A percentile compares a stretch with the other conserved stretches of the same genome.
Conservation (phyloP, 2,888 invertebrate species). For the Idaea straminata region DNA sequence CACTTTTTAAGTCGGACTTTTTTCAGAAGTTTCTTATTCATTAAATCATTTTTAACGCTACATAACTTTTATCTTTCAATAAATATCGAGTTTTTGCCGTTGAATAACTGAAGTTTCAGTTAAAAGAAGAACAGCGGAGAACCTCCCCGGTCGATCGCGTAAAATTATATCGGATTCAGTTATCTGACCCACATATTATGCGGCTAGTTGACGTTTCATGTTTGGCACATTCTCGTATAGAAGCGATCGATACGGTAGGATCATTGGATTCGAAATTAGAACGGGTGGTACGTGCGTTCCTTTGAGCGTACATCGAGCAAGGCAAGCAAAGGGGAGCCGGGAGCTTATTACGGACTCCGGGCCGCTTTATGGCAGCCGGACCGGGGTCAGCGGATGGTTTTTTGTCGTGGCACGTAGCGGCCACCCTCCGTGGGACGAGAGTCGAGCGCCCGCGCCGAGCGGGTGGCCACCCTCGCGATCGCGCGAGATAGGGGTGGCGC, state of each 20-base stretch:
- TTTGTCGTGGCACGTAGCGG: conserved; percentile 68
- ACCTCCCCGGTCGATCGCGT: conserved; percentile 9
- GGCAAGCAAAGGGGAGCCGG: conserved; percentile 55
- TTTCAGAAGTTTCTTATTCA: background rate
- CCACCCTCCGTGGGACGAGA: background rate
- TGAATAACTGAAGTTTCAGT: too few relatives aligned
- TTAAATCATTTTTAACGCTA: too few relatives aligned
- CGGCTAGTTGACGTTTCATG: conserved; percentile 15
- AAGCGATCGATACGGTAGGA: conserved; percentile 30
- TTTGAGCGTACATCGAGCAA: conserved; percentile 62
- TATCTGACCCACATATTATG: conserved; percentile 29
- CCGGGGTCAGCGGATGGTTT: conserved; percentile 66
- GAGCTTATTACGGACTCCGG: conserved; percentile 54
- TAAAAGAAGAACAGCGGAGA: too few relatives aligned
- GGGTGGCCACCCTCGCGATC: conserved; percentile 45
- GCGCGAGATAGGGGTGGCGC: conserved; percentile 52
- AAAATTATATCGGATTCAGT: conserved; percentile 15
- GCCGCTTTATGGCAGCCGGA: conserved; percentile 67
- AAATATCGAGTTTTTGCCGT: too few relatives aligned
- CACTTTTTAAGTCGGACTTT: conserved; percentile 1
- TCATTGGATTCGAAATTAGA: conserved; percentile 64
- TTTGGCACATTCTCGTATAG: conserved; percentile 21
- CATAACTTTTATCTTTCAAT: background rate
- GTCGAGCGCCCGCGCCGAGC: conserved; percentile 25
- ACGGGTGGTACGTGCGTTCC: conserved; percentile 65